phyloP scores from a whole-genome alignment of 2,888 invertebrate species.

The Macrosiphum euphorbiae region DNA sequence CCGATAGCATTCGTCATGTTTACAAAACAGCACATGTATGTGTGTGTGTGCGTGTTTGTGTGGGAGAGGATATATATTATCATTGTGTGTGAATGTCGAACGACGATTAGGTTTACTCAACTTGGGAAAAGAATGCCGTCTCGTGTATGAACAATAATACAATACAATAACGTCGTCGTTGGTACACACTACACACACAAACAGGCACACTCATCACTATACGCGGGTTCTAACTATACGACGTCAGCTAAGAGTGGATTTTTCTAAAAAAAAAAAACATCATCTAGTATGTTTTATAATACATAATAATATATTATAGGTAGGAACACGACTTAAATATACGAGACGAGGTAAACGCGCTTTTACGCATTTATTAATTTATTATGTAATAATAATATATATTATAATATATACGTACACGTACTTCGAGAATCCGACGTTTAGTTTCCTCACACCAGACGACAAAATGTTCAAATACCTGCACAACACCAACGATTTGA shows the following conservation, averaged over 20 bases:
- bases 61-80: constrained; percentile 29
- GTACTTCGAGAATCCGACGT: constrained; percentile 44
- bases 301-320: too few relatives aligned
- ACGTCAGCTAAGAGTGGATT: not conserved
- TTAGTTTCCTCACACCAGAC: constrained; percentile 39
- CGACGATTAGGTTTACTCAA: constrained; percentile 56
- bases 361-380: not conserved
- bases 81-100: constrained; percentile 35
- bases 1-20: constrained; percentile 52
- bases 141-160: constrained; percentile 20
- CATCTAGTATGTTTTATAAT: not conserved
- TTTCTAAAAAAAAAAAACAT: not conserved
- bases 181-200: not conserved
- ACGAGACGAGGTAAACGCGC: not conserved
- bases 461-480: constrained; percentile 38
- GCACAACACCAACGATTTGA: constrained; percentile 43
- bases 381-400: not conserved
- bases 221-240: not conserved
- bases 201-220: not conserved
- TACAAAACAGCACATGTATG: constrained; percentile 24
- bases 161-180: not conserved
- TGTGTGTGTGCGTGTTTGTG: not conserved
- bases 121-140: constrained; percentile 58
- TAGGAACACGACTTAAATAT: not conserved
- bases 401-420: constrained; percentile 35